Base-by-base conservation (phyloP, 30 jellyfish, hydroid and myxozoan species). In the Turritopsis rubra region DNA sequence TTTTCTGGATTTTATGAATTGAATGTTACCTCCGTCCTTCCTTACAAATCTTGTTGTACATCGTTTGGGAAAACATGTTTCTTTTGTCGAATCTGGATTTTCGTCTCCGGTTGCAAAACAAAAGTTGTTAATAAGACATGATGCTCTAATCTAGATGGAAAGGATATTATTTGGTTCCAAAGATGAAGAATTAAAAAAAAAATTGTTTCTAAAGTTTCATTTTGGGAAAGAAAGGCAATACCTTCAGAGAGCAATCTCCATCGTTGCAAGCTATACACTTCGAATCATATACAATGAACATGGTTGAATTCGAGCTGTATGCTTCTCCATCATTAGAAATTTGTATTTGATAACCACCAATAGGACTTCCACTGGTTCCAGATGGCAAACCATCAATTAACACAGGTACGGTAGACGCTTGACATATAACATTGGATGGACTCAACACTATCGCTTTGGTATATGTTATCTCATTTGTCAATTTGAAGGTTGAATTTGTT, bases 281-380 rank as follows among this genome's bases (percentile, higher is more conserved):
- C 28, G 77, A 68, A 68, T 68, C 77, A 68, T 68, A 68, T 8
- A 68, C 77, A 68, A 68, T 68, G 30, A 68, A 68, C 30, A 68
- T 19, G 4, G 77, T 68, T 17, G 28, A 16, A 68, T 68, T 68
- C 0, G 8, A 22, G 19, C 77, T 68, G 77, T 68, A 68, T n/a
- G 30, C 19, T 68, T 68, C 30, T 16, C 77, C 16, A 68, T 68
- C 77, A 68, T 68, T 68, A 7, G 77, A 68, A 9, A 68, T 27
- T n/a, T 19, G 77, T 7, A 68, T 68, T 68, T 68, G 23, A 19
- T 68, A 68, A 7, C 77, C 77, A 68, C 77, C 77, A 68, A 68
- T 27, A n/a, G 77, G 77, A 68, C 8, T 19, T n/a, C 77, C 77
- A 9, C 30, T 23, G 28, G 31, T 27, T 23, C 9, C 30, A 23